phyloP scores from a whole-genome alignment of 1,140 invertebrate species.

The Drosophila willistoni region DNA sequence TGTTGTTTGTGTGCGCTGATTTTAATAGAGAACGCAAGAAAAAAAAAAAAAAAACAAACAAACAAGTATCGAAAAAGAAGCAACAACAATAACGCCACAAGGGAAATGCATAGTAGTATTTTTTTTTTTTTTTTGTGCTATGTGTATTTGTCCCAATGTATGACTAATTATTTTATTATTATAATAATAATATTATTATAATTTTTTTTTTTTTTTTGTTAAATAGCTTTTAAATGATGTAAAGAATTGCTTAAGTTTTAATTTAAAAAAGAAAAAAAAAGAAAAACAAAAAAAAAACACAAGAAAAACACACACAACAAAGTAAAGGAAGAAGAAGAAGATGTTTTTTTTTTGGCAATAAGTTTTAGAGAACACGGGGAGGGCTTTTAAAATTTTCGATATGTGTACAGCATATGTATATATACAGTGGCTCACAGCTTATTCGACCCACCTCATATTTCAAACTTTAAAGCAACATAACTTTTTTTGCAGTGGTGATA shows the following conservation, averaged over 20 bases:
- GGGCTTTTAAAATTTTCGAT: background rate
- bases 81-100: slow-evolving; percentile 33
- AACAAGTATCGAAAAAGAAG: slow-evolving; percentile 23
- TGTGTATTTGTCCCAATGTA: slow-evolving; percentile 30
- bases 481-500: too few species aligned
- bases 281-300: background rate
- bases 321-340: background rate
- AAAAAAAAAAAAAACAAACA: slow-evolving; percentile 24
- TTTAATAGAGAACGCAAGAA: slow-evolving; percentile 29
- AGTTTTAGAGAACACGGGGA: slow-evolving; percentile 8
- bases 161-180: slow-evolving; percentile 18
- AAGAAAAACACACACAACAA: background rate
- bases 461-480: too few species aligned
- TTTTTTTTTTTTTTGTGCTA: slow-evolving; percentile 2
- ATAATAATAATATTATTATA: slow-evolving; percentile 18
- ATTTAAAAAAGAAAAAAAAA: slow-evolving; percentile 14
- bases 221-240: slow-evolving; percentile 29
- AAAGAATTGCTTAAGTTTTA: slow-evolving; percentile 24
- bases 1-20: slow-evolving; percentile 34
- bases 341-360: background rate
- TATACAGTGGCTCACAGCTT: too few species aligned
- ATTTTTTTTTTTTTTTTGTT: slow-evolving; percentile 28
- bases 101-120: slow-evolving; percentile 36
- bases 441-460: too few species aligned
- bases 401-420: too few species aligned